phyloP scores from a whole-genome alignment of 2,888 invertebrate species.

The Heliconius hortense region DNA sequence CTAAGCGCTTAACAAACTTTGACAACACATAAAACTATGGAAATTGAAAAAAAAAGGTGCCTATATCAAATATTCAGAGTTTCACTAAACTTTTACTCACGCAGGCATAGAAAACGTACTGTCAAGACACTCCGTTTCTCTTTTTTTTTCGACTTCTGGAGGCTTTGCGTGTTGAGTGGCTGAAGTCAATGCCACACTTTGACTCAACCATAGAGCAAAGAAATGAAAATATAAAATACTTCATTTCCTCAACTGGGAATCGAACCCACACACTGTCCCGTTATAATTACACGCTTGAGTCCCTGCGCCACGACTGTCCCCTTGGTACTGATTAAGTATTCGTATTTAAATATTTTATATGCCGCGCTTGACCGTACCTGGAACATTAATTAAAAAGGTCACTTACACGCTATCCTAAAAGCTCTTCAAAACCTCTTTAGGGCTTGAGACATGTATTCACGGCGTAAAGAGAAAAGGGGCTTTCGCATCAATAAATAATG shows the following conservation, averaged over 20 bases:
- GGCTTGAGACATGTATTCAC: constrained; percentile 41
- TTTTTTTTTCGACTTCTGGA: too few relatives aligned
- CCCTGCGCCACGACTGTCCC: too few relatives aligned
- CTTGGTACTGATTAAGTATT: constrained; percentile 33
- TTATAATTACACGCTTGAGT: too few relatives aligned
- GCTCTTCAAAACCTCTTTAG: constrained; percentile 46
- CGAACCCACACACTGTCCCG: too few relatives aligned
- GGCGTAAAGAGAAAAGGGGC: constrained; percentile 37
- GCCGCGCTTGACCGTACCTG: constrained; percentile 41
- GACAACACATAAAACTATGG: constrained; percentile 19
- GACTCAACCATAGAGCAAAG: too few relatives aligned
- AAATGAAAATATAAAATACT: too few relatives aligned
- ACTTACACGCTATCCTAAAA: constrained; percentile 39
- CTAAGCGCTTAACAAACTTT: constrained; percentile 16
- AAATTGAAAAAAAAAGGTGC: constrained; percentile 34
- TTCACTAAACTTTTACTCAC: constrained; percentile 37
- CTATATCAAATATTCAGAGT: constrained; percentile 38
- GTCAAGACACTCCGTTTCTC: too few relatives aligned
- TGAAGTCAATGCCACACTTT: too few relatives aligned
- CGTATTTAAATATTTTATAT: constrained; percentile 45
- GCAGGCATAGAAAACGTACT: too few relatives aligned
- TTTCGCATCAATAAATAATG: constrained; percentile 44
- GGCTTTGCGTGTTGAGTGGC: too few relatives aligned
- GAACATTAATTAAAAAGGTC: constrained; percentile 49
- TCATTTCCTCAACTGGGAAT: too few relatives aligned